Evolutionary conservation across 2,113 vertebrate species (phyloP), one percentile per base, ranked within the genome.

Genomic region (Conger conger): DNA sequence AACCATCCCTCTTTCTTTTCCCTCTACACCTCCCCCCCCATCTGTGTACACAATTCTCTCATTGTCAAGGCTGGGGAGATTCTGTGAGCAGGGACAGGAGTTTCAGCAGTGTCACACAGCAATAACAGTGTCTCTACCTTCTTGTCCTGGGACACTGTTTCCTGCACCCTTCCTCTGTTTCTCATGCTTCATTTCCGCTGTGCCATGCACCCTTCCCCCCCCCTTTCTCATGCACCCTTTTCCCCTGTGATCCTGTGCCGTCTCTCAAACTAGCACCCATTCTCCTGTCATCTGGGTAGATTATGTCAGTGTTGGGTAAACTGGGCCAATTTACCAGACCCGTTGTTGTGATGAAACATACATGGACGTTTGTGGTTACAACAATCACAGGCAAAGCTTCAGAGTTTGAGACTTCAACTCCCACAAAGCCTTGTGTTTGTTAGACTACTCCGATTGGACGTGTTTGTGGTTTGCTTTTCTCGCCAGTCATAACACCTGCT

Each of bases 21-120:
- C 30, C 37, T 63, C 40, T 81, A 4, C 18, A 23, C 0, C 0
- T 36, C 17, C 63, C 20, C 40, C 40, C 50, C 3, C 40, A 20
- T 40, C 23, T 79, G 78, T 78, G 63, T 54, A 80, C 50, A 84
- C 83, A 85, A 85, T 80, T 77, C 78, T 85, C 77, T 37, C n/a
- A 78, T 80, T 85, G 83, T 85, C 83, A 33, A 33, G 17, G 4
- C 38, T 27, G 77, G 9, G 77, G 38, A 40, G 77, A 40, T 20
- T 37, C 77, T 73, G 68, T 73, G 68, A 73, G n/a, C 68, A 5
- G n/a, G 68, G 27, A 33, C 68, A 23, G 33, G 27, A 33, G 27
- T 30, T 73, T 73, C n/a, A 27, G 42, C 53, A 37, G 76, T 53
- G 40, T 33, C 5, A 68, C 68, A 76, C 73, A 45, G 45, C 16